Evolutionary conservation across 1,140 invertebrate genomes (phyloP), one percentile per base, ranked within the genome.

Genomic region (Latrodectus geometricus): DNA sequence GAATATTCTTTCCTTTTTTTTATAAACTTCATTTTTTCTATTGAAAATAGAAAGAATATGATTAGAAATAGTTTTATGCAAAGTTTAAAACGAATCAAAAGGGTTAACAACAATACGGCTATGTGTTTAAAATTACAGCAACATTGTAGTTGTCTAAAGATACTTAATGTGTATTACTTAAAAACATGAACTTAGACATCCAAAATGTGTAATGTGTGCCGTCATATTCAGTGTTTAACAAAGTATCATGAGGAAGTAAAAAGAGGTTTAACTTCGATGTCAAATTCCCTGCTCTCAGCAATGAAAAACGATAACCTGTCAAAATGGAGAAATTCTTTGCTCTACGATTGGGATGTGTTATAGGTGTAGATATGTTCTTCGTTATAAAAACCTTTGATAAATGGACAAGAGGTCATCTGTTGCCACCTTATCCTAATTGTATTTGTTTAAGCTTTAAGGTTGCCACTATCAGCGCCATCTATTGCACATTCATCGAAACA

Each of bases 251-350:
- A 52, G 21, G 35, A 15, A 78, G 77, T 66, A 84, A 84, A 68
- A 75, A 75, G 73, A 84, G 81, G 72, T 35, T 15, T 17, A 69
- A 54, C 35, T 76, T 66, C 73, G 69, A 35, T 14, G 70, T 52
- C 61, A 12, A 48, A 73, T 9, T 75, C 23, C 15, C 69, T 17
- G 23, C 56, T 35, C 69, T 54, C 56, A 21, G 73, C 72, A 73
- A 70, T 86, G 83, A 86, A 86, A 86, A 86, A 86, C 83, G 83
- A 86, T 86, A 86, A 75, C 20, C 83, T 86, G 83, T 86, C 83
- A 86, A 86, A 86, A 86, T 48, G 75, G 75, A 61, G 75, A 86
- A 86, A 86, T 86, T 86, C 83, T 86, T 86, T 75, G n/a, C 72
- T 83, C 48, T 49, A 73, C 65, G 50, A 86, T 73, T 73, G 52